phyloP scores from a whole-genome alignment of 1,140 invertebrate genomes.

The Sycophaga agraensis region DNA sequence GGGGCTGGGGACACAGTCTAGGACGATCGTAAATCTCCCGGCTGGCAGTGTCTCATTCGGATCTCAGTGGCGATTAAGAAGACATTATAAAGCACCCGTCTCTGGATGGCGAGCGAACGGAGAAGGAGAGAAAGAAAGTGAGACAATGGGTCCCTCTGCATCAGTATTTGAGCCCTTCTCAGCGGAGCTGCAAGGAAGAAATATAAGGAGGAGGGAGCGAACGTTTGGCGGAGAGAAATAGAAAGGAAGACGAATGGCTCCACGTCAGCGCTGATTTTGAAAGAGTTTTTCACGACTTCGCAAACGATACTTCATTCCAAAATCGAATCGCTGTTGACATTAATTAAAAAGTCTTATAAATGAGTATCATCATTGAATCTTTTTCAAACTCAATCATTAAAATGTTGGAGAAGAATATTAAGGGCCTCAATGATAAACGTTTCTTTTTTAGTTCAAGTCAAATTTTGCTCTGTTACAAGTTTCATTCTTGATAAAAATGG shows the following conservation, averaged over 20 bases:
- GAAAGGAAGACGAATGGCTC: slow-evolving; percentile 9
- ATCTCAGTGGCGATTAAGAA: slow-evolving; percentile 30
- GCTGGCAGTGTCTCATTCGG: slow-evolving; percentile 22
- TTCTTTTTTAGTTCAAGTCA: too few relatives aligned
- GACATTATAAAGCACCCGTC: slow-evolving; percentile 28
- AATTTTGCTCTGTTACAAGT: too few relatives aligned
- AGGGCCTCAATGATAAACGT: too few relatives aligned
- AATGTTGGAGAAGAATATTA: too few relatives aligned
- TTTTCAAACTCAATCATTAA: too few relatives aligned
- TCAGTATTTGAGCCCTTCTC: not conserved
- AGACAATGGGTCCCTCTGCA: not conserved
- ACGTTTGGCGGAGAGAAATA: not conserved
- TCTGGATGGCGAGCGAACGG: not conserved
- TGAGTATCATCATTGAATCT: too few relatives aligned
- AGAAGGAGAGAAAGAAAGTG: too few relatives aligned
- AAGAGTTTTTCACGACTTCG: slow-evolving; percentile 1
- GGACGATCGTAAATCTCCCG: slow-evolving; percentile 31
- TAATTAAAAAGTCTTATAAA: too few relatives aligned
- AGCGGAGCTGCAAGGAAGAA: not conserved
- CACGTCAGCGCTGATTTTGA: slow-evolving; percentile 4
- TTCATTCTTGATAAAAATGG: too few relatives aligned
- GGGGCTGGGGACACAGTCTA: too few relatives aligned
- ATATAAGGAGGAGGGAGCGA: not conserved
- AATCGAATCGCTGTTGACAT: too few relatives aligned
- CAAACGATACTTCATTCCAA: too few relatives aligned